Conservation (phyloP, 2,888 invertebrate species). For the Synanthedon tipuliformis region DNA sequence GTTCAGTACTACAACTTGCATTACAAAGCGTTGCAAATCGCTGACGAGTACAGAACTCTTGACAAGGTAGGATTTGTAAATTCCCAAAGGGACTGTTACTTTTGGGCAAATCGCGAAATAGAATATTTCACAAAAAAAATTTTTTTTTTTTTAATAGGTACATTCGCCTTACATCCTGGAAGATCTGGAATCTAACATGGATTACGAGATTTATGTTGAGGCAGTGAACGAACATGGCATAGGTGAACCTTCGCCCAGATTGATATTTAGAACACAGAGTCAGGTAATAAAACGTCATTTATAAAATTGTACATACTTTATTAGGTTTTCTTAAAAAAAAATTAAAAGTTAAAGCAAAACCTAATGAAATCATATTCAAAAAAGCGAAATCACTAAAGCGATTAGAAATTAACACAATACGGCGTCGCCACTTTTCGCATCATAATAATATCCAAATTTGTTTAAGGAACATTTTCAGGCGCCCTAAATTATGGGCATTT, state of each 20-base stretch:
- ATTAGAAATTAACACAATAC: too few species aligned
- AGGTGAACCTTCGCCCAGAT: slow-evolving; percentile 79
- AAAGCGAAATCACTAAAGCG: too few species aligned
- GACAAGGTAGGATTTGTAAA: slow-evolving; percentile 47
- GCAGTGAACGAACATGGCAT: slow-evolving; percentile 84
- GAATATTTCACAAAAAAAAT: neutral
- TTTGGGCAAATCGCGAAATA: too few species aligned
- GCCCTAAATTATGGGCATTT: neutral
- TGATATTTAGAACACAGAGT: slow-evolving; percentile 81
- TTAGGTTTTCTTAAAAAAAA: too few species aligned
- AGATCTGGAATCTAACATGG: slow-evolving; percentile 77
- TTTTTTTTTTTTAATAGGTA: slow-evolving; percentile 28
- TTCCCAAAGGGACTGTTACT: too few species aligned
- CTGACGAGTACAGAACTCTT: slow-evolving; percentile 68
- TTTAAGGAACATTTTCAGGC: too few species aligned
- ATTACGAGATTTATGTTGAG: slow-evolving; percentile 84
- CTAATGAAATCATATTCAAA: too few species aligned
- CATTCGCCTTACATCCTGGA: slow-evolving; percentile 82
- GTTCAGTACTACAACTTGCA: slow-evolving; percentile 75
- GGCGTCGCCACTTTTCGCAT: too few species aligned
- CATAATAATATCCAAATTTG: too few species aligned
- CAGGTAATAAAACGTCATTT: slow-evolving; percentile 46
- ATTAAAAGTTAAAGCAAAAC: too few species aligned
- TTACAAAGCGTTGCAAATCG: slow-evolving; percentile 64
- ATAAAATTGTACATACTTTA: too few species aligned